Evolutionary conservation across 2,888 invertebrate species (phyloP).

Genomic region (Isotomurus palustris): DNA sequence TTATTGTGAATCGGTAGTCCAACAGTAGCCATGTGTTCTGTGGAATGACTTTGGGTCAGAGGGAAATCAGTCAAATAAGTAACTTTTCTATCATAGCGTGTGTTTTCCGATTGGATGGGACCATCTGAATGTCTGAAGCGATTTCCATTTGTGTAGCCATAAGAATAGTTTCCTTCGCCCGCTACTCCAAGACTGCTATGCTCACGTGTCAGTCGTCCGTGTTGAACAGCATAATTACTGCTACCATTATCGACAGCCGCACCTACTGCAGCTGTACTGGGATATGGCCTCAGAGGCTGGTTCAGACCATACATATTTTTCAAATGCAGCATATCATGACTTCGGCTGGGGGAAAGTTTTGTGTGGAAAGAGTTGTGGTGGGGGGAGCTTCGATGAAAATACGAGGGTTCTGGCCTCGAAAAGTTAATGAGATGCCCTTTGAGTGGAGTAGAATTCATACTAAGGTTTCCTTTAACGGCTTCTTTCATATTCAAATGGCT

Average conservation of each 20-base stretch:
- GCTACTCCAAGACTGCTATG: slow-evolving; percentile 25
- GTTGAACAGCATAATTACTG: slow-evolving; percentile 22
- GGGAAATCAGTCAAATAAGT: slow-evolving; percentile 46
- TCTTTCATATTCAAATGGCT: background rate
- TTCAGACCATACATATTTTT: slow-evolving; percentile 42
- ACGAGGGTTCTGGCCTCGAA: slow-evolving; percentile 12
- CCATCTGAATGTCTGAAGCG: slow-evolving; percentile 17
- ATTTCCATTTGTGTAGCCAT: background rate
- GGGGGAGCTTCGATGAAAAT: slow-evolving; percentile 41
- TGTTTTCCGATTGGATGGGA: slow-evolving; percentile 38
- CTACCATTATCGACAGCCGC: slow-evolving; percentile 13
- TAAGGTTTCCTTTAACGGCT: background rate
- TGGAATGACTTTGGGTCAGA: slow-evolving; percentile 30
- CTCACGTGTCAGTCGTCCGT: slow-evolving; percentile 28
- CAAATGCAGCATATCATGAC: slow-evolving; percentile 42
- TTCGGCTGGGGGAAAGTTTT: slow-evolving; percentile 41
- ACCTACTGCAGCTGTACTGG: slow-evolving; percentile 22
- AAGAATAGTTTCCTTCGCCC: background rate
- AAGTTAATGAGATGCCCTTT: background rate
- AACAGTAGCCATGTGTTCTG: slow-evolving; percentile 31
- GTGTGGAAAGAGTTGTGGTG: slow-evolving; percentile 45
- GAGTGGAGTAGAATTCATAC: background rate
- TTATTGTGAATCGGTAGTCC: slow-evolving; percentile 11
- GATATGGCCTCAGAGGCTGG: slow-evolving; percentile 35
- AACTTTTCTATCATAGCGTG: slow-evolving; percentile 43